A percentile compares a stretch with the other conserved stretches of the same genome.
These are phyloP conservation scores for Lamellibrachia satsuma DNA, from an alignment of 2,888 invertebrate species.

Conservation along the genomic window DNA sequence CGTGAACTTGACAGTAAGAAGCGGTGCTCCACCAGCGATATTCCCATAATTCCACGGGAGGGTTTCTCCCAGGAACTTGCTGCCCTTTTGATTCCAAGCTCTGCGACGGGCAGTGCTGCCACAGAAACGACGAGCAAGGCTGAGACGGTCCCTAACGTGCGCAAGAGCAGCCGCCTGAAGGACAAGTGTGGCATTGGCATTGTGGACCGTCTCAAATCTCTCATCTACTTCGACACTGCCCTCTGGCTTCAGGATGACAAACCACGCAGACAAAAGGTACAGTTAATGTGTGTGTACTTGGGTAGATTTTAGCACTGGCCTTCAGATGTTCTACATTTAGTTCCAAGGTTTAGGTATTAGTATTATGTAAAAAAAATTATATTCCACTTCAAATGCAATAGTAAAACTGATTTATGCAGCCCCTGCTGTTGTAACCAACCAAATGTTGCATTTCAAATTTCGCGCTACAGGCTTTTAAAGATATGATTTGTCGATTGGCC, in stretches of 20 bases:
- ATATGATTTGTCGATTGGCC: too few species aligned
- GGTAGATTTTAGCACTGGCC: background rate
- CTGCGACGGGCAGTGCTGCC: background rate
- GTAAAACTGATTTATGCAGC: too few species aligned
- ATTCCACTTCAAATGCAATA: too few species aligned
- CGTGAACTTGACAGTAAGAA: background rate
- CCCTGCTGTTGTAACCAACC: too few species aligned
- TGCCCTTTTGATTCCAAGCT: background rate
- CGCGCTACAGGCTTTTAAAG: too few species aligned
- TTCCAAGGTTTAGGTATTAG: too few species aligned
- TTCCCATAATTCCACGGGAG: background rate
- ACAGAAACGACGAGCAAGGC: background rate
- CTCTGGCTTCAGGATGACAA: constrained; percentile 3
- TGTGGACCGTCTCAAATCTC: background rate
- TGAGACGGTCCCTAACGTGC: background rate
- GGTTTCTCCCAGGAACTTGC: background rate
- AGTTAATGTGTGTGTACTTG: background rate
- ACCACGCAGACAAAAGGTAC: background rate
- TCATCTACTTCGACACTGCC: background rate
- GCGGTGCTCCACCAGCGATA: background rate
- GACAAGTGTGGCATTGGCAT: background rate
- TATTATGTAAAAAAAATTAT: too few species aligned
- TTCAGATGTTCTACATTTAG: background rate
- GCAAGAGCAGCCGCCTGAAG: background rate
- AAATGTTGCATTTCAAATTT: too few species aligned